Evolutionary conservation across 2,113 vertebrate genomes (phyloP).

Genomic region (Chitala chitala): DNA sequence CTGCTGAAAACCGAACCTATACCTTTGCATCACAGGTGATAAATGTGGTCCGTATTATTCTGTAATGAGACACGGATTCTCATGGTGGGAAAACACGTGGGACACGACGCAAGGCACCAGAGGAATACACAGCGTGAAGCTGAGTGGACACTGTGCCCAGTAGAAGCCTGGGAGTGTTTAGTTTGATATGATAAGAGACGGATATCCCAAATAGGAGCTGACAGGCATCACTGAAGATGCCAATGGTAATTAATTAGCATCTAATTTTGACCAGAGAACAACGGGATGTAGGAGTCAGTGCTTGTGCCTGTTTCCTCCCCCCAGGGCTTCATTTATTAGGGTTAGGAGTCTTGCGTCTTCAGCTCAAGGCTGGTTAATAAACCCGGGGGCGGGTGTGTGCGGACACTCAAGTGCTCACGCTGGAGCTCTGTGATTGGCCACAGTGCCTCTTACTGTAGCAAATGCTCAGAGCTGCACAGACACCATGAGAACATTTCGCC

Average conservation of each 20-base stretch:
- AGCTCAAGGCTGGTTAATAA: conserved; percentile 80
- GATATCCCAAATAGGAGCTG: conserved; percentile 87
- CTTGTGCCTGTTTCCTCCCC: conserved; percentile 80
- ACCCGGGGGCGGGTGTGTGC: conserved; percentile 62
- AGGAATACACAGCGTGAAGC: too few species aligned
- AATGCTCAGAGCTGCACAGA: conserved; percentile 56
- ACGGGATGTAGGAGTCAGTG: conserved; percentile 79
- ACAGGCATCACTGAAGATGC: conserved; percentile 92
- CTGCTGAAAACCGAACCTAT: too few species aligned
- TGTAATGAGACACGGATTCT: not conserved
- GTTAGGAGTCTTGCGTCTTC: conserved; percentile 74
- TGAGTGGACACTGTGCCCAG: conserved; percentile 2
- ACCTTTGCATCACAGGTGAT: not conserved
- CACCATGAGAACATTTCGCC: conserved; percentile 46
- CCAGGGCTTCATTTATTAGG: conserved; percentile 80
- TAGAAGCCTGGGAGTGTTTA: conserved; percentile 32
- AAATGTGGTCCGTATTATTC: not conserved
- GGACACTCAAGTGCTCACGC: conserved; percentile 76
- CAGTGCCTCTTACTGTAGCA: conserved; percentile 62
- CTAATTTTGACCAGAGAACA: conserved; percentile 87
- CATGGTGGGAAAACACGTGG: too few species aligned
- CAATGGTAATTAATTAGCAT: conserved; percentile 98
- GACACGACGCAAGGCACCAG: too few species aligned
- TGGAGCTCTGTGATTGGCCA: conserved; percentile 70
- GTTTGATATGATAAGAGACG: conserved; percentile 75